Percentiles rank a stretch among this genome's conserved stretches.
These are phyloP conservation scores for Eriosoma lanigerum DNA, from an alignment of 1,140 invertebrate genomes.

Conservation along the genomic window DNA sequence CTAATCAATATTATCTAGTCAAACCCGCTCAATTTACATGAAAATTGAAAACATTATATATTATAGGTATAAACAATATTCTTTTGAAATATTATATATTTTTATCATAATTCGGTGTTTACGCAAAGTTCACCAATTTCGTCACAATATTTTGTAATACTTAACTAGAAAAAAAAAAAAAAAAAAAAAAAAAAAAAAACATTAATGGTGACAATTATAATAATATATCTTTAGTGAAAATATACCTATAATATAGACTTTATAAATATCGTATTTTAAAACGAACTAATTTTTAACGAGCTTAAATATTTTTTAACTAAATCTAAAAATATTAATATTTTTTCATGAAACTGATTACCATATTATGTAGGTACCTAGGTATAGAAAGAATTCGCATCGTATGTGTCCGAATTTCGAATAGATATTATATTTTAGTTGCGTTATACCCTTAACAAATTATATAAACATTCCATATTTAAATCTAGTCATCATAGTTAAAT, in stretches of 20 bases:
- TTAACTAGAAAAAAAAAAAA: not conserved
- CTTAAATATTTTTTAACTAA: conserved; percentile 18
- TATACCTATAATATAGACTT: not conserved
- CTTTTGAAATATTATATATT: not conserved
- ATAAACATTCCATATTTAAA: not conserved
- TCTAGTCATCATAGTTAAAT: conserved; percentile 19
- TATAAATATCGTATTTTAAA: not conserved
- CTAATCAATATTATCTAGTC: conserved; percentile 21
- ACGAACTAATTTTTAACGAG: conserved; percentile 5
- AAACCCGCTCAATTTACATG: conserved; percentile 26
- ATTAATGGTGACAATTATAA: not conserved
- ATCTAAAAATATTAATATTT: not conserved
- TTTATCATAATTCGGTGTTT: not conserved
- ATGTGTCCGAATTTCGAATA: not conserved
- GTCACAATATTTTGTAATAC: conserved; percentile 20
- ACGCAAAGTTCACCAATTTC: not conserved
- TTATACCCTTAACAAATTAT: not conserved
- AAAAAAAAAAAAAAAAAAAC: not conserved
- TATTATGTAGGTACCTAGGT: not conserved
- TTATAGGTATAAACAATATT: not conserved
- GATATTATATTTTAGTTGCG: conserved; percentile 2
- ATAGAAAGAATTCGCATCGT: not conserved
- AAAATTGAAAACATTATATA: not conserved
- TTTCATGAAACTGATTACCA: conserved; percentile 23
- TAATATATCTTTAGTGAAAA: not conserved